Evolutionary conservation across 2,888 invertebrate genomes (phyloP), one percentile per base, ranked within the genome.

Genomic region (Phlogophora meticulosa): DNA sequence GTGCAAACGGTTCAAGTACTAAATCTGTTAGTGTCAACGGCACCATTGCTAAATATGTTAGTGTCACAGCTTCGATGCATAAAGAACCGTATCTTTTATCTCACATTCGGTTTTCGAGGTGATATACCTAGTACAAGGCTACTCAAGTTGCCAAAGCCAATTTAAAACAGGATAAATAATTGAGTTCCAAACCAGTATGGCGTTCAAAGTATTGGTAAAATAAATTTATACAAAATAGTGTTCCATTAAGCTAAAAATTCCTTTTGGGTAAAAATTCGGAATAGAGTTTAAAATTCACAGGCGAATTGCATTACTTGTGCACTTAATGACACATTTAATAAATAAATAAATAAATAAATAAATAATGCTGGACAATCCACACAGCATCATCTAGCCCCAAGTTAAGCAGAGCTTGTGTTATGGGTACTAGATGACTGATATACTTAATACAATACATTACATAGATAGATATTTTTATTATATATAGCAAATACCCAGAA

Each of bases 11-110:
- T 49, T 61, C 34, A 11, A 13, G 45, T 46, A 66, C 61, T 62
- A 79, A 51, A 67, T 79, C 24, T 34, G 80, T 79, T 79, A 79
- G 28, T 58, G 75, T 73, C 79, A 58, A 42, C 67, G 45, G 45
- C 45, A 43, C 52, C 20, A 42, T 20, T 74, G 28, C 36, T 60
- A 75, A 60, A 74, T 67, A 48, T 66, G 56, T 79, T 66, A 66
- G 43, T 65, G 51, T 51, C 79, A 59, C 43, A 36, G 56, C 45
- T 42, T 62, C 62, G 42, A 49, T 57, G 56, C 43, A 34, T 40
- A 77, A 34, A 51, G 45, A 72, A 62, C 9, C n/a, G 22, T 48
- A 15, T 20, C 10, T 4, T 5, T 32, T 7, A 11, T 28, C 13
- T 43, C 46, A 28, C 22, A 11, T 59, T 53, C 10, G 22, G 17